Percentiles rank a stretch among this genome's conserved stretches.
Conservation (phyloP, 2,888 invertebrate genomes). For the Troides aeacus region DNA sequence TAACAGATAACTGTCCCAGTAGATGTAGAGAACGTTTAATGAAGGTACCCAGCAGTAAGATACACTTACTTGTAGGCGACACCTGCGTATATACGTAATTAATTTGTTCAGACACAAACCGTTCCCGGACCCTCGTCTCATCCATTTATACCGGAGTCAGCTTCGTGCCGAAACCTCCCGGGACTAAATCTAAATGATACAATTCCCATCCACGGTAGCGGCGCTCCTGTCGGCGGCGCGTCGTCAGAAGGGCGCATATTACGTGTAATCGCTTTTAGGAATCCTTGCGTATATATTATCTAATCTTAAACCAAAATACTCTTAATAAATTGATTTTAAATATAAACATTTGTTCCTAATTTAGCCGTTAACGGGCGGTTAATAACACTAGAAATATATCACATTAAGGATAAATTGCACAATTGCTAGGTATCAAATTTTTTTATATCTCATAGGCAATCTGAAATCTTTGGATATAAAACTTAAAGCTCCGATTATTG, state of each 20-base stretch:
- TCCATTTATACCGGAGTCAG: slow-evolving; percentile 25
- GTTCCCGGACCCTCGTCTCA: slow-evolving; percentile 18
- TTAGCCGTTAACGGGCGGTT: too few relatives aligned
- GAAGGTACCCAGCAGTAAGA: neutral
- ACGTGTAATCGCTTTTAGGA: slow-evolving; percentile 7
- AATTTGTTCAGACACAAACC: slow-evolving; percentile 19
- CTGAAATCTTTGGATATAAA: too few relatives aligned
- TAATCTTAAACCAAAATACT: too few relatives aligned
- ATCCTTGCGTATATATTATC: too few relatives aligned
- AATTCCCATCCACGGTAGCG: slow-evolving; percentile 21
- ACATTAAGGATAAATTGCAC: too few relatives aligned
- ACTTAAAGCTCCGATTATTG: too few relatives aligned
- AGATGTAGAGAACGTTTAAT: slow-evolving; percentile 1
- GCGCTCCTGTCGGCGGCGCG: slow-evolving; percentile 14
- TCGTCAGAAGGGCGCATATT: slow-evolving; percentile 4
- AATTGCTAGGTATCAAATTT: too few relatives aligned
- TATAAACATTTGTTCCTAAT: too few relatives aligned
- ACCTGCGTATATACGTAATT: slow-evolving; percentile 6
- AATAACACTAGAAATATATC: too few relatives aligned
- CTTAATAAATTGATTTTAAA: too few relatives aligned
- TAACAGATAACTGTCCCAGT: too few relatives aligned
- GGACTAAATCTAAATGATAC: slow-evolving; percentile 30
- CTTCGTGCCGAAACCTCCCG: slow-evolving; percentile 8
- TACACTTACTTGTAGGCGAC: neutral
- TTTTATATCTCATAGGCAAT: too few relatives aligned